Percentiles rank a stretch among this genome's conserved stretches.
Conservation (phyloP, 1,140 invertebrate genomes). For the Calephelis nemesis region DNA sequence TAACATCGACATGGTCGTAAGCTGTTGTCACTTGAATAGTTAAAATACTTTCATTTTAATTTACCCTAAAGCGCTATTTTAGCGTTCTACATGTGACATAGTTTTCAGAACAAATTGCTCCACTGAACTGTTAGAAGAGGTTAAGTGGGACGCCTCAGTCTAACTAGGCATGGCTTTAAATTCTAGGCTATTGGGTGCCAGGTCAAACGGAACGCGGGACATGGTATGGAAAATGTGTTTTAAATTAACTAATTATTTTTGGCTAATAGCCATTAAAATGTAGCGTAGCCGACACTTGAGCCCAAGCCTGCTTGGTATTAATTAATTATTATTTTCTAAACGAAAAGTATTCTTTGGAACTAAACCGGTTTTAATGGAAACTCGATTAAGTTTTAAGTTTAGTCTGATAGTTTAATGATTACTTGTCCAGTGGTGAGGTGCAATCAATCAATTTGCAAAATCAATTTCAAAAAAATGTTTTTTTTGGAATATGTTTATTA, state of each 20-base stretch:
- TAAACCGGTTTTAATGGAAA: too few species aligned
- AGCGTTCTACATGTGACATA: slow-evolving; percentile 23
- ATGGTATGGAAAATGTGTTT: slow-evolving; percentile 5
- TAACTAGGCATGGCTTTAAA: slow-evolving; percentile 19
- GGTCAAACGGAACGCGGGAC: slow-evolving; percentile 13
- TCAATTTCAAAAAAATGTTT: too few species aligned
- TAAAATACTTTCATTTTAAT: background rate
- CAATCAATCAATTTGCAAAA: too few species aligned
- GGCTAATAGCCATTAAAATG: slow-evolving; percentile 2
- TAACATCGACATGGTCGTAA: too few species aligned
- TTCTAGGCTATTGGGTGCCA: slow-evolving; percentile 19
- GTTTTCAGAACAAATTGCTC: slow-evolving; percentile 26
- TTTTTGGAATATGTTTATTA: too few species aligned
- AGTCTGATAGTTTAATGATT: too few species aligned
- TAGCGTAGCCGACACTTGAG: background rate
- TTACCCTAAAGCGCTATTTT: slow-evolving; percentile 6
- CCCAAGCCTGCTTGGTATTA: too few species aligned
- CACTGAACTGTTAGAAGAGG: slow-evolving; percentile 18
- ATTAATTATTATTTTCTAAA: too few species aligned
- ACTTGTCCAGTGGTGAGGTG: too few species aligned
- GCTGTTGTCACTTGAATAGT: too few species aligned
- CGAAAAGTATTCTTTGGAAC: too few species aligned
- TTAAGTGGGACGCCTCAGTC: slow-evolving; percentile 21
- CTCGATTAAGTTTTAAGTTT: too few species aligned
- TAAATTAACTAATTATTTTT: slow-evolving; percentile 6